Conservation (phyloP, 2,797 vertebrate genomes). For the Chiloscyllium punctatum region DNA sequence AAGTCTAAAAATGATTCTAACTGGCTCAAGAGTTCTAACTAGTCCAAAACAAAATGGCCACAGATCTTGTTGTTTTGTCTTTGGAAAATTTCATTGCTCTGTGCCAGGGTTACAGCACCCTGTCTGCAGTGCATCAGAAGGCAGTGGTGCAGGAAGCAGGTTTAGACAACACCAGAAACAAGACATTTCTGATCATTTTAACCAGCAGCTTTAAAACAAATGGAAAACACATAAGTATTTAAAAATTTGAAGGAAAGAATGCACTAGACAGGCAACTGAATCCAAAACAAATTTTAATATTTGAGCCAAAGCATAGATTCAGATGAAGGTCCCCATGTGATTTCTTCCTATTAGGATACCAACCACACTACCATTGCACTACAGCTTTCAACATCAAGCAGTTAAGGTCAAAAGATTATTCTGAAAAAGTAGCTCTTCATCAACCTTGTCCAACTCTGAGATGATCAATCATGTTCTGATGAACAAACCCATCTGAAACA, state of each 20-base stretch:
- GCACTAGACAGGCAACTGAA: neutral
- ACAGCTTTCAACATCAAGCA: neutral
- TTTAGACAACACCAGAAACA: neutral
- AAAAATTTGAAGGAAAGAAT: neutral
- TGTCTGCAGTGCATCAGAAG: neutral
- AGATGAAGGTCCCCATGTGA: neutral
- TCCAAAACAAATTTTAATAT: neutral
- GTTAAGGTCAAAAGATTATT: neutral
- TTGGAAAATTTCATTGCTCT: neutral
- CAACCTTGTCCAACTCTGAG: neutral
- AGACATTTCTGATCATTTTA: neutral
- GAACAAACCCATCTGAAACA: neutral
- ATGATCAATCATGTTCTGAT: neutral
- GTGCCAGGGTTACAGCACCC: neutral
- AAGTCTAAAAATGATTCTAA: neutral
- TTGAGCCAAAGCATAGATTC: neutral
- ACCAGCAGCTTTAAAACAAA: neutral
- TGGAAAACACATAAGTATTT: neutral
- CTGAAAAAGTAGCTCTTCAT: neutral
- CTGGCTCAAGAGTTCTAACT: neutral
- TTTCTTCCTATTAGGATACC: neutral
- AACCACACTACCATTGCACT: neutral
- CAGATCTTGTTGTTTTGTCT: neutral
- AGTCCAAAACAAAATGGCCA: neutral
- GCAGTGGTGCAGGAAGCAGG: neutral